These are phyloP conservation scores for Dermatophagoides farinae DNA, from an alignment of 1,140 invertebrate species.

Conservation along the genomic window DNA sequence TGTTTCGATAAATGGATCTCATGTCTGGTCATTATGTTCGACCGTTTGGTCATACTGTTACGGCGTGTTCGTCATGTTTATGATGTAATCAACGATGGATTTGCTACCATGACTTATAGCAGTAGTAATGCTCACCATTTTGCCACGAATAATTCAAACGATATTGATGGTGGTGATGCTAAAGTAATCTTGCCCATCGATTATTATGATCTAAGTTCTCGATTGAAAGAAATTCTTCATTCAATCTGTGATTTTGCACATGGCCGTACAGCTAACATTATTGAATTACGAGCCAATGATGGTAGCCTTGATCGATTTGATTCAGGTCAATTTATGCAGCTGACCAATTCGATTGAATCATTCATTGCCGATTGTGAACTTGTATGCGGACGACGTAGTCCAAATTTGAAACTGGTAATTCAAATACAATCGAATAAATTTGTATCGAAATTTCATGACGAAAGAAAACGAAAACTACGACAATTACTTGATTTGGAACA, in stretches of 20 bases:
- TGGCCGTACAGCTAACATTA: slow-evolving; percentile 62
- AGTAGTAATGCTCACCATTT: neutral
- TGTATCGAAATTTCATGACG: slow-evolving; percentile 70
- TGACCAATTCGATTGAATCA: slow-evolving; percentile 52
- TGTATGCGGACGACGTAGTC: slow-evolving; percentile 54
- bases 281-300: slow-evolving; percentile 42
- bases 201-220: slow-evolving; percentile 38
- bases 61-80: slow-evolving; percentile 38
- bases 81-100: slow-evolving; percentile 9
- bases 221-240: slow-evolving; percentile 50
- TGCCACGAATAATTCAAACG: neutral
- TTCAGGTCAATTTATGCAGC: slow-evolving; percentile 49
- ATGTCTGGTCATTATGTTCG: slow-evolving; percentile 50
- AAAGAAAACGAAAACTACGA: slow-evolving; percentile 61
- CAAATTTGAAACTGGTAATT: slow-evolving; percentile 54
- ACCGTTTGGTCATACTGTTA: slow-evolving; percentile 40
- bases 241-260: slow-evolving; percentile 74
- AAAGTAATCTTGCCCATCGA: slow-evolving; percentile 43
- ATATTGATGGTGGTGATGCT: neutral
- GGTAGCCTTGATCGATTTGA: slow-evolving; percentile 32
- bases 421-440: slow-evolving; percentile 69
- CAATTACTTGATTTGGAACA: slow-evolving; percentile 66
- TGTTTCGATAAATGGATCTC: slow-evolving; percentile 55
- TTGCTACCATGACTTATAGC: neutral
- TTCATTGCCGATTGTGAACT: slow-evolving; percentile 53